phyloP scores from a whole-genome alignment of 2,888 invertebrate genomes.

The Xestia ashworthii region DNA sequence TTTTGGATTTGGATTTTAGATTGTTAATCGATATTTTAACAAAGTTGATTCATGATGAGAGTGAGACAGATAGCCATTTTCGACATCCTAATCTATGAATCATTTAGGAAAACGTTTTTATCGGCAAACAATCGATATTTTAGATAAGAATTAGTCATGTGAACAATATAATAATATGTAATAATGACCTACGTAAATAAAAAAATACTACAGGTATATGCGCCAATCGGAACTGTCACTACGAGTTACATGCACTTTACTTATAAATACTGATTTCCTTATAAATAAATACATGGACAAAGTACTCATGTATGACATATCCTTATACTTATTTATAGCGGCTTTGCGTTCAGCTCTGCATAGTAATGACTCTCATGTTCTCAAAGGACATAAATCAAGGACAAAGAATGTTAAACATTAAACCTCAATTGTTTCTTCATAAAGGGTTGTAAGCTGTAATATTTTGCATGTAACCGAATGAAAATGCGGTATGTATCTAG shows the following conservation, averaged over 20 bases:
- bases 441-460: slow-evolving; percentile 6
- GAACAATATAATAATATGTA: background rate
- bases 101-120: slow-evolving; percentile 24
- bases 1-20: too few relatives aligned
- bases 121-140: slow-evolving; percentile 41
- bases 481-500: background rate
- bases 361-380: slow-evolving; percentile 38
- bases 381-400: slow-evolving; percentile 46
- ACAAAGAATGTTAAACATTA: slow-evolving; percentile 34
- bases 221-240: background rate
- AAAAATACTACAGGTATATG: background rate
- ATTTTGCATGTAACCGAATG: slow-evolving; percentile 10
- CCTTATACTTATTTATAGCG: slow-evolving; percentile 49
- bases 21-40: background rate
- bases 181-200: background rate
- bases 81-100: slow-evolving; percentile 29
- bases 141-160: slow-evolving; percentile 8
- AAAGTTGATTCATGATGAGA: slow-evolving; percentile 22
- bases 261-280: slow-evolving; percentile 34
- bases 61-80: slow-evolving; percentile 21
- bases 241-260: slow-evolving; percentile 10
- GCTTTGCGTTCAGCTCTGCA: slow-evolving; percentile 36
- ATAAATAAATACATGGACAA: slow-evolving; percentile 16
- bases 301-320: slow-evolving; percentile 39
- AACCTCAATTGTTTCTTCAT: slow-evolving; percentile 23